Conservation (phyloP, 2,113 vertebrate genomes). For the Psammodynastes pulverulentus region DNA sequence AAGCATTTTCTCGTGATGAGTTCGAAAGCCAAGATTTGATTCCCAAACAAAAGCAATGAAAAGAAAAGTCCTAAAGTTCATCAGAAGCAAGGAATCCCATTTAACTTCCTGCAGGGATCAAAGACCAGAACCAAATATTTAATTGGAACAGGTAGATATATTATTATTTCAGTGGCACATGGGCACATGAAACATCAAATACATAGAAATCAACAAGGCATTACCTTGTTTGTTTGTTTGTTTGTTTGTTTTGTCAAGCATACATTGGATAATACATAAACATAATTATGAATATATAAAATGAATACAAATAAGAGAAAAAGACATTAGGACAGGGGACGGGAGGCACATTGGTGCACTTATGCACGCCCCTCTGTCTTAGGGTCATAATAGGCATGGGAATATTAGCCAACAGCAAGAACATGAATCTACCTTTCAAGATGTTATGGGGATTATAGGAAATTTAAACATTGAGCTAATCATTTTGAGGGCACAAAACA, state of each 20-base stretch:
- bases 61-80: neutral
- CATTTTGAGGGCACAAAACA: neutral
- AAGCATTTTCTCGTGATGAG: neutral
- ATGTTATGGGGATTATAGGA: neutral
- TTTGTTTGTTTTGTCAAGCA: no score
- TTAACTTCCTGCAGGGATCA: neutral
- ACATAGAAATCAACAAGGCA: neutral
- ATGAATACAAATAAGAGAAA: no score
- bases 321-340: no score
- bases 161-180: neutral
- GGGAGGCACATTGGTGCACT: no score
- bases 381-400: neutral
- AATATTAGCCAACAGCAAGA: neutral
- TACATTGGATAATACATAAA: no score
- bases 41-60: neutral
- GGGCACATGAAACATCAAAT: neutral
- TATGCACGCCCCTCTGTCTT: no score
- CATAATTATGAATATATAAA: no score
- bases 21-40: neutral
- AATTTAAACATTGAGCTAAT: neutral
- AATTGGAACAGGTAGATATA: neutral
- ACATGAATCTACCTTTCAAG: neutral
- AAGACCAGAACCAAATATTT: neutral
- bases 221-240: no score
- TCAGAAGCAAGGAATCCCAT: neutral